Evolutionary conservation across 30 jellyfish, hydroid and myxozoan genomes (phyloP).

Genomic region (Calvadosia cruxmelitensis): DNA sequence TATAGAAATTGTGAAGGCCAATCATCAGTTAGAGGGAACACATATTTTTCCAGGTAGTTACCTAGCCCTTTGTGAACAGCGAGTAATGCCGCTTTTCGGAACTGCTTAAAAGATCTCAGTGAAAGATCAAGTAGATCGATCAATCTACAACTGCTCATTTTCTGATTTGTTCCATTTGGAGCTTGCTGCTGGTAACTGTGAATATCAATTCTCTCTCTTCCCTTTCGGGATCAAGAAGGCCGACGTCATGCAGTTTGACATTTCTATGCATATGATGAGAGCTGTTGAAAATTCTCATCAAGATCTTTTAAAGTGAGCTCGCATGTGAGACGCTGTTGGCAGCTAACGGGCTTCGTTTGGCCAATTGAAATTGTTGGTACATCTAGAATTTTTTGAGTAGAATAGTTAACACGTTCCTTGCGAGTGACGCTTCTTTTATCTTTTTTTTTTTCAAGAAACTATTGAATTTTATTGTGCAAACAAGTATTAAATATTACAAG

Average conservation of each 20-base stretch:
- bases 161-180: not conserved
- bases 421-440: too few species aligned
- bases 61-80: constrained; percentile 7
- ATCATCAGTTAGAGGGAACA: constrained; percentile 18
- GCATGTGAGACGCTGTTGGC: not conserved
- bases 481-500: too few species aligned
- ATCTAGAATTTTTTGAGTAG: constrained; percentile 5
- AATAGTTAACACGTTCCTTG: constrained; percentile 17
- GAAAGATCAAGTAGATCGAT: constrained; percentile 5
- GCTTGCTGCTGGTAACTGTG: constrained; percentile 8
- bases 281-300: not conserved
- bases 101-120: constrained; percentile 5
- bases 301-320: not conserved
- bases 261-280: not conserved
- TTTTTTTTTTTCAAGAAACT: too few species aligned
- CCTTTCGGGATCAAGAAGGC: constrained; percentile 13
- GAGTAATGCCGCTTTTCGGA: constrained; percentile 9
- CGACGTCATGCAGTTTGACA: constrained; percentile 10
- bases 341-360: too few species aligned
- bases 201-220: too few species aligned
- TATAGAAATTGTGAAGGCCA: constrained; percentile 25
- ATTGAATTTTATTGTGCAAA: too few species aligned
- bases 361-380: constrained; percentile 13
- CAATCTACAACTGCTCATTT: constrained; percentile 8
- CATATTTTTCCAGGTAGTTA: constrained; percentile 1